Evolutionary conservation across 2,113 vertebrate genomes (phyloP), one percentile per base, ranked within the genome.

Genomic region (Pipra filicauda): DNA sequence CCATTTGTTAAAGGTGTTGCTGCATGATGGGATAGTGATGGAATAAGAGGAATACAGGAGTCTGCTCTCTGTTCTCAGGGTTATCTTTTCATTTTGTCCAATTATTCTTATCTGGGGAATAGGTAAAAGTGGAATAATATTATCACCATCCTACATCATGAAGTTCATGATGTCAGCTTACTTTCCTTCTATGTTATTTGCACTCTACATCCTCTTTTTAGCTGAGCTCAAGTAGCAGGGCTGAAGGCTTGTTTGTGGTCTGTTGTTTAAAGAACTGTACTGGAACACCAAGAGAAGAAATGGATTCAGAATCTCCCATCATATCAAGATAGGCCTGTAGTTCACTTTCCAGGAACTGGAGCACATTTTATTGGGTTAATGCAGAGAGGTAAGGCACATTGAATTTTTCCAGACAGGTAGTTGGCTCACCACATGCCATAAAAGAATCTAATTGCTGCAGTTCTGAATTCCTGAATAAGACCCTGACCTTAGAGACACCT

Each of bases 361-460:
- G 8, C 13, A 54, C 14, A n/a, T 30, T 82, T 72, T 72, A 30
- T 16, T 30, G 70, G 54, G 44, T 19, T 26, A 12, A 23, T 17
- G 16, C 49, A 75, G 57, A 65, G 6, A 80, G 23, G 23, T 7
- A 52, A 87, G 10, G 15, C 30, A 27, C 15, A 27, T 6, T 41
- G 35, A 69, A 52, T 70, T 74, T 14, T 21, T 74, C 23, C 48
- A 30, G 39, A 37, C 6, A 52, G 21, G 24, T 58, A 48, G 4
- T 46, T 2, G 2, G 21, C 9, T 57, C 37, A 46, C 22, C 16
- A 19, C 23, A 33, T 58, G 54, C 0, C 0, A 22, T 35, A 51
- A 41, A 84, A 79, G 4, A 73, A 51, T 33, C 5, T 35, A 43
- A 69, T 58, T 57, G 8, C 49, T 43, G 22, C 27, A 21, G 2